Base-by-base conservation (phyloP, 2,888 invertebrate species). In the Pomacea canaliculata region DNA sequence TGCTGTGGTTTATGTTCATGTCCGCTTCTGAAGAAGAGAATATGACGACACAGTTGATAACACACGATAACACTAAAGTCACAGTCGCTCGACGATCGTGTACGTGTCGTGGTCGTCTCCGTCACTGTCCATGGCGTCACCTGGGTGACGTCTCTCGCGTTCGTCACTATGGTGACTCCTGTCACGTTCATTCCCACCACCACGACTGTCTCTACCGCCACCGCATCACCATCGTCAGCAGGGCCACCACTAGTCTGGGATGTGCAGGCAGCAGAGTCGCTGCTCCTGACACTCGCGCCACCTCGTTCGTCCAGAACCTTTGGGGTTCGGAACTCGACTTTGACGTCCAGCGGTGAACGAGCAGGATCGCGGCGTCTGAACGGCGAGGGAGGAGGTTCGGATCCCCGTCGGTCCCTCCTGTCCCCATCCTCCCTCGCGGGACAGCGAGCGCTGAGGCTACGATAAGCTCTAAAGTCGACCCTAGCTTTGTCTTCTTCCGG, bases 401-500 rank as follows among this genome's bases (percentile, higher is more conserved):
- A 68, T 19, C 37, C 27, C 48, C 68, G 51, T 2, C 68, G 27
- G 23, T 7, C 23, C 63, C 27, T 63, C 7, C 27, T 10, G 18
- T 19, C 27, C 7, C 16, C 16, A 10, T 4, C 63, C 19, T 63
- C 63, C 68, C 19, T 68, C 37, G 27, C 68, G 8, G 68, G 68
- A 19, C 27, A 68, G 13, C 68, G 68, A 23, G 27, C 27, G 18
- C 37, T 68, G 13, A 68, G 37, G 68, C 68, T 68, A 10, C 37
- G 68, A 8, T 4, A 37, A 19, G 13, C 37, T 27, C 48, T 27
- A 23, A 12, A 19, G 19, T 37, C 60, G 23, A 59, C 48, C 68
- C n/a, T 48, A 16, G 62, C 13, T 27, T 68, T 68, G 69, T 49
- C 69, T 60, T 74, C 74, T 67, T 74, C 74, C 46, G 74, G 74